phyloP scores from a whole-genome alignment of 2,113 vertebrate genomes.

The Chiloscyllium plagiosum region DNA sequence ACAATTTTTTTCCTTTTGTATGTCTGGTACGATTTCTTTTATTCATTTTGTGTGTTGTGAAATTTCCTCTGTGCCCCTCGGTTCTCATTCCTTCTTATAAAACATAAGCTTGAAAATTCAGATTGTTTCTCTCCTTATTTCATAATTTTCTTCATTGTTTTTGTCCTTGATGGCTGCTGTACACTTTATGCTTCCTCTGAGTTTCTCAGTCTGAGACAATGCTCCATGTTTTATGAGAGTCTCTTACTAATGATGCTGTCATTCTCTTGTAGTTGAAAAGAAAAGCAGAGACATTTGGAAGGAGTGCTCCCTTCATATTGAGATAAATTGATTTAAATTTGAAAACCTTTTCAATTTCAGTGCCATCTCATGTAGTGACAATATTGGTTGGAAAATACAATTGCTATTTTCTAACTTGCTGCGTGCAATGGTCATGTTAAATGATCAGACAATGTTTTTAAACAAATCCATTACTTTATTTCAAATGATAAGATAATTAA shows the following conservation, averaged over 20 bases:
- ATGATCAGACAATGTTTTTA: background rate
- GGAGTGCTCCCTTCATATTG: background rate
- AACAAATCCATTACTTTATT: constrained; percentile 8
- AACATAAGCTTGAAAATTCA: background rate
- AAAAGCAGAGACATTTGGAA: background rate
- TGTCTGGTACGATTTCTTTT: background rate
- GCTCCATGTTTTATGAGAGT: background rate
- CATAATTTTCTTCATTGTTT: background rate
- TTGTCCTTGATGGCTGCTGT: background rate
- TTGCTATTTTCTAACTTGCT: background rate
- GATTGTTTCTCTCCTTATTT: background rate
- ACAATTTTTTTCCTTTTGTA: too few species aligned
- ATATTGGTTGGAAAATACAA: background rate
- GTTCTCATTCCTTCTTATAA: background rate
- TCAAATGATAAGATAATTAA: constrained; percentile 34
- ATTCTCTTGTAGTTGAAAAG: background rate
- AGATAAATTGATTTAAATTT: constrained; percentile 21
- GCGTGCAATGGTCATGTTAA: background rate
- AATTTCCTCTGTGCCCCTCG: background rate
- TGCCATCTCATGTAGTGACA: too few species aligned
- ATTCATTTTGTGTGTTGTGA: background rate
- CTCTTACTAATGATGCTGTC: background rate
- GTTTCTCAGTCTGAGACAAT: background rate
- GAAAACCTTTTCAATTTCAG: background rate
- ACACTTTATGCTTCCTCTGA: background rate